Evolutionary conservation across 1,140 invertebrate genomes (phyloP), one percentile per base, ranked within the genome.

Genomic region (Achroia grisella): DNA sequence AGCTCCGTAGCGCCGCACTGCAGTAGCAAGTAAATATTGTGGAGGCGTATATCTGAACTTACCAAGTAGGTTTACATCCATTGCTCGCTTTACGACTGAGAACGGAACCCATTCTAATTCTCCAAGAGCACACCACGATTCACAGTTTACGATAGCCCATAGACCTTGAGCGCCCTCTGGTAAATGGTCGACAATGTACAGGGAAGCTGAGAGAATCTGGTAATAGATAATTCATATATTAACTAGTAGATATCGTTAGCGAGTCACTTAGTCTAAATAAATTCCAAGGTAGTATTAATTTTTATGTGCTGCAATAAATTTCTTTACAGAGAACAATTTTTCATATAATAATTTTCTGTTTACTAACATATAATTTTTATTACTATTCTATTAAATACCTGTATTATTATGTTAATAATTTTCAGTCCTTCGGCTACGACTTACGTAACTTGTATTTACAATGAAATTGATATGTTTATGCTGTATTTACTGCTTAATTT

Each of bases 141-240:
- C 94, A 61, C 95, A 95, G 84, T 97, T 96, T 5, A 98, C 91
- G 29, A 98, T 85, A 9, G 93, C 94, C 95, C 95, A 97, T 28
- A 98, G 87, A 54, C 92, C 92, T 56, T 91, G 89, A 30, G 92
- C 90, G 72, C 90, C 92, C 79, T 93, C 90, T 48, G 93, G 93
- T 44, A 95, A 79, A 69, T 94, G 90, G 69, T 93, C 90, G 28
- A 92, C 90, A 46, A 94, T 90, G 70, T 92, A 93, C 44, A 93
- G 77, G 13, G 91, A 92, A 10, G 91, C 91, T 33, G 91, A 90
- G 44, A 93, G 88, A 61, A 94, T 92, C 86, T 93, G 68, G 29
- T 10, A 58, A 14, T 31, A 48, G 31, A 33, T 32, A 10, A 44
- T 14, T 0, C 29, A 39, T 10, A 33, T 31, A 9, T 37, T 33